These are phyloP conservation scores for Choristoneura fumiferana DNA, from an alignment of 1,140 invertebrate genomes.

Conservation along the genomic window DNA sequence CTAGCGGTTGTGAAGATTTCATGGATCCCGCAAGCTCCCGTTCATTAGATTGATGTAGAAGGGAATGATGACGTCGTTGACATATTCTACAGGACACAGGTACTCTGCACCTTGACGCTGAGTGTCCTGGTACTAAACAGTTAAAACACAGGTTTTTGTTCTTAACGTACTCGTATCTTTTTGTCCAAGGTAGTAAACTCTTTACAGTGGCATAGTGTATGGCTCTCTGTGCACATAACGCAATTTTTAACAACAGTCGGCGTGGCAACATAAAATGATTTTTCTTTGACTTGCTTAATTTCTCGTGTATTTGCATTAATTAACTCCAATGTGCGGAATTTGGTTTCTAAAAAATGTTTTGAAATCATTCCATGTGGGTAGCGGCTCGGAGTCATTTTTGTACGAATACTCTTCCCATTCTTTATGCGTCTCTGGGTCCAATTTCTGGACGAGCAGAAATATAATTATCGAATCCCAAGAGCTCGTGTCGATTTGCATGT, in stretches of 20 bases:
- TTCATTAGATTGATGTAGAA: conserved; percentile 27
- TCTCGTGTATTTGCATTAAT: background rate
- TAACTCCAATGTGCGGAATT: conserved; percentile 16
- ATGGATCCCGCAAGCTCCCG: background rate
- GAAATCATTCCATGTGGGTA: conserved; percentile 17
- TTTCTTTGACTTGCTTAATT: background rate
- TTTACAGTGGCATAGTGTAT: conserved; percentile 28
- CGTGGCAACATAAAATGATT: conserved; percentile 5
- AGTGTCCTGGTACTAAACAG: conserved; percentile 28
- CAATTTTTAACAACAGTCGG: conserved; percentile 18
- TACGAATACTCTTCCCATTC: conserved; percentile 10
- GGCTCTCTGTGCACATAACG: conserved; percentile 24
- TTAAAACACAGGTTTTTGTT: conserved; percentile 33
- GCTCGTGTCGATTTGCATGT: conserved; percentile 21
- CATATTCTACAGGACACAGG: conserved; percentile 28
- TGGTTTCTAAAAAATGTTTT: conserved; percentile 17
- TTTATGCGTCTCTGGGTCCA: conserved; percentile 18
- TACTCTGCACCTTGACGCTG: conserved; percentile 23
- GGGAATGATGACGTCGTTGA: conserved; percentile 31
- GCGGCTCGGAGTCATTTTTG: background rate
- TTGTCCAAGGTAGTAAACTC: conserved; percentile 22
- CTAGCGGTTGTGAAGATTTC: background rate
- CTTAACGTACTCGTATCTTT: conserved; percentile 28
- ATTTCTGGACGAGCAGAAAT: conserved; percentile 25
- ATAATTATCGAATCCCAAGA: conserved; percentile 28